A percentile compares a stretch with the other conserved stretches of the same genome.
Evolutionary conservation across 2,113 vertebrate genomes (phyloP).

Genomic region (Ochotona princeps): DNA sequence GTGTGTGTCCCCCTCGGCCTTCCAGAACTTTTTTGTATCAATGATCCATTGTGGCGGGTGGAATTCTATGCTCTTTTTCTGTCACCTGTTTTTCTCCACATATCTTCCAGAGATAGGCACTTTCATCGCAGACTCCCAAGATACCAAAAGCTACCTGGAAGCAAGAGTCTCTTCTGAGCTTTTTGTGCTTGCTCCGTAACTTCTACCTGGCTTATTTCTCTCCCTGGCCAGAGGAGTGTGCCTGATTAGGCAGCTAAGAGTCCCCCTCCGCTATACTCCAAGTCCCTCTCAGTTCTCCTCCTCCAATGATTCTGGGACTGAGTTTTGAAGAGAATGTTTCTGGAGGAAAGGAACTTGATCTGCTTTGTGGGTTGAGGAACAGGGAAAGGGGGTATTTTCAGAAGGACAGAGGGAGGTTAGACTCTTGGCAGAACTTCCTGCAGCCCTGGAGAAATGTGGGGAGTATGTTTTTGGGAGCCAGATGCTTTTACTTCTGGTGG

Average conservation of each 20-base stretch:
- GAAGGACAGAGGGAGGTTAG: constrained; percentile 37
- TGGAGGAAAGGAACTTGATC: constrained; percentile 55
- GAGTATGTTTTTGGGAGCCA: not conserved
- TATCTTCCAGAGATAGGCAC: not conserved
- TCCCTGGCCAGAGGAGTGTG: not conserved
- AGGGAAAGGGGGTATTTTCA: constrained; percentile 21
- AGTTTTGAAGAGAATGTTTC: constrained; percentile 61
- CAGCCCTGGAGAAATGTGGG: not conserved
- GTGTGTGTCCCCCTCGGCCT: not conserved
- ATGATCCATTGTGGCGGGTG: no score
- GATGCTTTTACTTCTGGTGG: not conserved
- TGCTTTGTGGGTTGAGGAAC: not conserved
- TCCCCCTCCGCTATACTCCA: constrained; percentile 19
- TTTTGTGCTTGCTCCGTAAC: not conserved
- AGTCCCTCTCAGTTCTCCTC: not conserved
- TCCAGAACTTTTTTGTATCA: not conserved
- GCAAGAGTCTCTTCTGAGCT: not conserved
- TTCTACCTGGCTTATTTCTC: not conserved
- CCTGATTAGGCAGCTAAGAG: not conserved
- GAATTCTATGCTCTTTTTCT: not conserved
- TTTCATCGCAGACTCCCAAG: not conserved
- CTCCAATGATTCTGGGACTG: constrained; percentile 43
- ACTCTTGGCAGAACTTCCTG: constrained; percentile 67
- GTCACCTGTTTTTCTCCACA: not conserved
- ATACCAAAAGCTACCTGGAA: not conserved